Evolutionary conservation across 2,888 invertebrate genomes (phyloP).

Genomic region (Diaprepes abbreviatus): DNA sequence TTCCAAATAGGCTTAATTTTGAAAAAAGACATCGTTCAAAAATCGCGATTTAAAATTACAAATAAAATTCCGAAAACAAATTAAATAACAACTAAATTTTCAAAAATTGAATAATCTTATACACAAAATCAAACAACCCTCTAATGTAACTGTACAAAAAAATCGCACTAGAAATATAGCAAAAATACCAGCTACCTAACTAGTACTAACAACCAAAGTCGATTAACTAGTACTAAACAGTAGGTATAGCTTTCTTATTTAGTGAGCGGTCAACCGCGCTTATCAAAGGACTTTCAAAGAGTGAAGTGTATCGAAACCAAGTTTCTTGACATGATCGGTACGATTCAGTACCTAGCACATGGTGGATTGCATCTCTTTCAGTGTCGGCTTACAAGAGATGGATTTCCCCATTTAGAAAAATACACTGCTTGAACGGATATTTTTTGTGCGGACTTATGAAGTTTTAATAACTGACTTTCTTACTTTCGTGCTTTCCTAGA

Average conservation of each 20-base stretch:
- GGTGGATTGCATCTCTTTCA: constrained; percentile 46
- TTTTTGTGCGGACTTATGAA: too few species aligned
- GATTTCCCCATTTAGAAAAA: constrained; percentile 32
- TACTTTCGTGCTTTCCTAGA: too few species aligned
- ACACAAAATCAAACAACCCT: background rate
- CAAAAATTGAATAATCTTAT: too few species aligned
- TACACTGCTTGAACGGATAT: constrained; percentile 20
- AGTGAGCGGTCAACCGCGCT: constrained; percentile 32
- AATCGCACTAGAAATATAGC: background rate
- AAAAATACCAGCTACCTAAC: background rate
- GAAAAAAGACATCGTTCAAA: constrained; percentile 42
- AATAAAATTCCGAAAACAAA: too few species aligned
- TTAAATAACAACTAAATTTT: too few species aligned
- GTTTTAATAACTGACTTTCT: too few species aligned
- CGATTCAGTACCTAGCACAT: constrained; percentile 49
- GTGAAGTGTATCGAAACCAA: constrained; percentile 39
- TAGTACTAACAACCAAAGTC: background rate
- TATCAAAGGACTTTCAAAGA: constrained; percentile 46
- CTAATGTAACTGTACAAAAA: background rate
- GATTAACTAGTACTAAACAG: constrained; percentile 6
- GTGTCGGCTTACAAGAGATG: constrained; percentile 29
- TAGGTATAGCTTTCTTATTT: constrained; percentile 26
- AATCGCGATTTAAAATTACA: too few species aligned
- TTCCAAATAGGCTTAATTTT: constrained; percentile 49
- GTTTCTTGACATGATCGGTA: constrained; percentile 49